Evolutionary conservation across 2,113 vertebrate genomes (phyloP).

Genomic region (Typhlomys cinereus): DNA sequence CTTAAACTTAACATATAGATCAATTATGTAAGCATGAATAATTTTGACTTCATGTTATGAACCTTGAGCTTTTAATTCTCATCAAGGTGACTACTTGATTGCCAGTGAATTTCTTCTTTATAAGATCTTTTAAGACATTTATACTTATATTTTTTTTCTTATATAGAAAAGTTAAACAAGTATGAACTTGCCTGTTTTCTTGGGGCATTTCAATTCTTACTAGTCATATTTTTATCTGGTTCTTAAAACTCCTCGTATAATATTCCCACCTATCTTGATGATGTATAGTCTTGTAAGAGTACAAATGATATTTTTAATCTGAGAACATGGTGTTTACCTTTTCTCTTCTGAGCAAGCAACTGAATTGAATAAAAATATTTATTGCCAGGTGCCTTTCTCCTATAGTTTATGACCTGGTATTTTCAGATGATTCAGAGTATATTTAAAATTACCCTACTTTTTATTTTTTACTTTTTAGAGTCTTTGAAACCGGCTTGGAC

Average conservation of each 20-base stretch:
- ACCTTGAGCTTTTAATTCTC: neutral
- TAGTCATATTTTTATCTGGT: neutral
- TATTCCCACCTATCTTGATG: neutral
- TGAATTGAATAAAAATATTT: slow-evolving; percentile 59
- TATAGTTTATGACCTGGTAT: slow-evolving; percentile 3
- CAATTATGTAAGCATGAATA: neutral
- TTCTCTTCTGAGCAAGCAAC: neutral
- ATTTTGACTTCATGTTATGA: neutral
- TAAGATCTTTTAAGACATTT: neutral
- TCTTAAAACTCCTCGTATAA: neutral
- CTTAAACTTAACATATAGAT: neutral
- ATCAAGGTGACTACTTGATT: neutral
- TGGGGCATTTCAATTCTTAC: neutral
- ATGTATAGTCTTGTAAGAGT: neutral
- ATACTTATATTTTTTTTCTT: neutral
- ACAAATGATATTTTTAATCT: slow-evolving; percentile 23
- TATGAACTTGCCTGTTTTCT: neutral
- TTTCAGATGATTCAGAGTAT: slow-evolving; percentile 54
- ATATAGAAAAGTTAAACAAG: slow-evolving; percentile 8
- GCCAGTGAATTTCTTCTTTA: neutral
- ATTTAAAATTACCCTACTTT: slow-evolving; percentile 35
- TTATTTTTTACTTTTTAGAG: slow-evolving; percentile 49
- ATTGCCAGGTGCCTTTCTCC: slow-evolving; percentile 47
- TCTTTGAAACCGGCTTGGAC: slow-evolving; percentile 44
- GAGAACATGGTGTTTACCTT: slow-evolving; percentile 29